Conservation (phyloP, 2,888 invertebrate species). For the Strigamia maritima region DNA sequence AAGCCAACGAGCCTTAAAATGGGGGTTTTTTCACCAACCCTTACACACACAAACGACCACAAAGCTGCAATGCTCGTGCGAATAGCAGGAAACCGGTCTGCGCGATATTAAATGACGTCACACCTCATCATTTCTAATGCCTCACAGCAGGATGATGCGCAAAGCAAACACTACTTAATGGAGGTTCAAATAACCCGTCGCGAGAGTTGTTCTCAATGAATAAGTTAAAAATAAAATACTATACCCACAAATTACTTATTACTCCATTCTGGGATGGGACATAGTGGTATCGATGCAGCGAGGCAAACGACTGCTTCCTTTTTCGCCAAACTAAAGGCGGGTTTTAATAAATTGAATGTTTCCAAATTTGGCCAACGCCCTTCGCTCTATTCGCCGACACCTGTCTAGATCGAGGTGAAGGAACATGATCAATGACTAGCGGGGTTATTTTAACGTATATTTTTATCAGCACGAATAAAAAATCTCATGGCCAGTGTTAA, state of each 20-base stretch:
- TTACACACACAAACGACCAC: background rate
- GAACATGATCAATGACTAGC: background rate
- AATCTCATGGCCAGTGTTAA: background rate
- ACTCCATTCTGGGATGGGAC: no score
- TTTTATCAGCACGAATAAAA: background rate
- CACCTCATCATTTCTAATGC: background rate
- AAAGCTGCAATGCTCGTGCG: background rate
- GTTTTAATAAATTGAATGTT: background rate
- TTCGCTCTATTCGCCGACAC: background rate
- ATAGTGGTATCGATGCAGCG: background rate
- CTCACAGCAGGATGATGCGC: slow-evolving; percentile 7
- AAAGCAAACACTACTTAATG: background rate
- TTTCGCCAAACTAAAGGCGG: background rate
- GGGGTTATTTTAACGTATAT: background rate
- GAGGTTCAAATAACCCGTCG: background rate
- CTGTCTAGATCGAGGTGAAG: background rate
- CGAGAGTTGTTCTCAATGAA: background rate
- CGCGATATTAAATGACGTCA: background rate
- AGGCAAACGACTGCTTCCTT: background rate
- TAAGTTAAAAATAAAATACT: background rate
- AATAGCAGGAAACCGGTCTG: slow-evolving; percentile 1
- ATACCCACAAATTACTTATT: no score
- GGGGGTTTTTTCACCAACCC: background rate
- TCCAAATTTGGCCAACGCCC: slow-evolving; percentile 15
- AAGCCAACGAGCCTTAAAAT: background rate